Conservation (phyloP, 2,797 vertebrate species). For the Brachyalestes nurse region DNA sequence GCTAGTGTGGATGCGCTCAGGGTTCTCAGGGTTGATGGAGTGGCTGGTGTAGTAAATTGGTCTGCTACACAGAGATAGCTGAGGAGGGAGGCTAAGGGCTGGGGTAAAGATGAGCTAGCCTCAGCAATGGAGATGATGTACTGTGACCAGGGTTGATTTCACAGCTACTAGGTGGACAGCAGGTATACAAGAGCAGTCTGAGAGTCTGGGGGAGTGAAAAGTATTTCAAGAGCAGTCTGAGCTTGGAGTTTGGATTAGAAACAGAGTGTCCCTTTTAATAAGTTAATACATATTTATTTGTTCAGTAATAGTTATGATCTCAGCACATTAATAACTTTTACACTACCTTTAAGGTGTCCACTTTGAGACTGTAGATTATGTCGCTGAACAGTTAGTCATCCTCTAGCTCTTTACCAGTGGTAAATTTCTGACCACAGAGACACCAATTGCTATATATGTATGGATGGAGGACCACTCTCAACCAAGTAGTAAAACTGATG, state of each 20-base stretch:
- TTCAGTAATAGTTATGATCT: background rate
- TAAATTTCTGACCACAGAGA: too few species aligned
- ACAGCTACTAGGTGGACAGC: slow-evolving; percentile 33
- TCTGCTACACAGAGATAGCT: slow-evolving; percentile 57
- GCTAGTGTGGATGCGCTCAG: slow-evolving; percentile 50
- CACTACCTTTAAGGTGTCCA: too few species aligned
- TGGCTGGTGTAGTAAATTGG: slow-evolving; percentile 51
- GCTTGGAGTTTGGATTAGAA: slow-evolving; percentile 3
- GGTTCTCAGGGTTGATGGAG: slow-evolving; percentile 51
- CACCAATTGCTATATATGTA: too few species aligned
- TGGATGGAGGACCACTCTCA: too few species aligned
- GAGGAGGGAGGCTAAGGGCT: slow-evolving; percentile 41
- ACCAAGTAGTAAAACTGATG: too few species aligned
- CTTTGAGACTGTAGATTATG: too few species aligned
- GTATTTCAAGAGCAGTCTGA: background rate
- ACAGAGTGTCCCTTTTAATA: background rate
- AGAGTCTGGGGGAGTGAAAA: background rate
- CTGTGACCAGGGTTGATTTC: slow-evolving; percentile 53
- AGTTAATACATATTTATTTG: background rate
- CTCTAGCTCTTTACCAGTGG: too few species aligned
- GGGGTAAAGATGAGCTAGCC: slow-evolving; percentile 39
- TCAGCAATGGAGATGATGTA: slow-evolving; percentile 39
- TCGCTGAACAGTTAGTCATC: too few species aligned
- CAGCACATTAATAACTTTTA: too few species aligned
- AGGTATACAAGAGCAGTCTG: slow-evolving; percentile 27